Base-by-base conservation (phyloP, 2,888 invertebrate species). In the Julus scandinavius region DNA sequence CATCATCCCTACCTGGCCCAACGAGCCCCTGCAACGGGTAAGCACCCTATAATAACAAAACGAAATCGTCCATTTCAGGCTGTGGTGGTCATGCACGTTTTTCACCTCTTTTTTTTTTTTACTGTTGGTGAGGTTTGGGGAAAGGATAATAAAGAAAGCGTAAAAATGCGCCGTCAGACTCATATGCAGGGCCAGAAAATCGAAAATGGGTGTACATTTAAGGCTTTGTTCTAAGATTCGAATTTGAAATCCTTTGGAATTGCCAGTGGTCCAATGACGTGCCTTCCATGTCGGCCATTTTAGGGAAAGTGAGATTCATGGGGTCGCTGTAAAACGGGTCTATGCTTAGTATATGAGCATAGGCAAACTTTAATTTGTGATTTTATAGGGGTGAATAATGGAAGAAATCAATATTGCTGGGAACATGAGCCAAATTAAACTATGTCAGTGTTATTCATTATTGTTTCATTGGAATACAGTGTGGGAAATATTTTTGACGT, bases 1-100 rank as follows among this genome's bases (percentile, higher is more conserved):
- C 80, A 80, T 80, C 80, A 38, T 38, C 80, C 38, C 38, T 80
- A 80, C 80, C 80, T 80, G 80, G 3, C 13, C 29, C 11, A 29
- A 20, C 72, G 72, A 72, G 72, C 72, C 29, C 20, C 29, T 20
- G 80, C 80, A 38, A 80, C 80, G 80, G 80, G 38, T 80, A 80
- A 80, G 80, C 80, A 38, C 80, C 80, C 80, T 80, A 80, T 80
- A 80, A 80, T 80, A 80, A 80, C 80, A 80, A 54, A 72, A 80
- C 80, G 80, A 80, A 80, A 80, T 80, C 80, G 80, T 9, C 80
- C 80, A 38, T 80, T 80, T 80, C 38, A 38, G 80, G 38, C 80
- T 80, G 80, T 29, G 80, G 80, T 80, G 80, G 80, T 80, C 80
- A 80, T 80, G 80, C 80, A 80, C 80, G 38, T 80, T 80, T 29